Percentiles rank a stretch among this genome's conserved stretches.
These are phyloP conservation scores for Rhabdomys pumilio DNA, from an alignment of 2,797 vertebrate genomes.

Conservation along the genomic window DNA sequence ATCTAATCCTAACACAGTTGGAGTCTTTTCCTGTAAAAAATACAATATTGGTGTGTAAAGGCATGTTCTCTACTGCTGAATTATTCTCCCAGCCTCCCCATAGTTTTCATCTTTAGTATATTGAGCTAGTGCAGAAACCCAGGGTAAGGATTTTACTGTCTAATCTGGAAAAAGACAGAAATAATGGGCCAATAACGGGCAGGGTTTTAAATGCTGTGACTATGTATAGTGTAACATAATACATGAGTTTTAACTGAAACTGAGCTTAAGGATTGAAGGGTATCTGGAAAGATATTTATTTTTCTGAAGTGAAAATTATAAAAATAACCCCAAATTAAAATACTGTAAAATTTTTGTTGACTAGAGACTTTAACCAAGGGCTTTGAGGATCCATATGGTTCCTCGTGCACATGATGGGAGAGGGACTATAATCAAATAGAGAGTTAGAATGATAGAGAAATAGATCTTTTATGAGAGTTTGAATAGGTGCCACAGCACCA, in stretches of 20 bases:
- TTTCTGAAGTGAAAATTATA: neutral
- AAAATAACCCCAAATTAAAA: slow-evolving; percentile 16
- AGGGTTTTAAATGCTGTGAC: neutral
- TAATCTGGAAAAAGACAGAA: slow-evolving; percentile 24
- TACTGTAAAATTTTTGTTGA: neutral
- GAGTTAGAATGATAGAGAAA: slow-evolving; percentile 59
- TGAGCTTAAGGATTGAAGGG: neutral
- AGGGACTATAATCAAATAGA: slow-evolving; percentile 44
- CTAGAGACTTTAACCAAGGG: slow-evolving; percentile 36
- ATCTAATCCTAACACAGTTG: neutral
- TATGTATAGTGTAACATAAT: neutral
- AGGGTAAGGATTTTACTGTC: neutral
- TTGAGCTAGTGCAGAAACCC: neutral
- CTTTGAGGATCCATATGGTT: slow-evolving; percentile 42
- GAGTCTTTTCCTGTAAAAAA: neutral
- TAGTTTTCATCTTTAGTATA: neutral
- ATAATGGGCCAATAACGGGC: neutral
- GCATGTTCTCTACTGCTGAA: neutral
- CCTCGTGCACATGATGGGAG: slow-evolving; percentile 12
- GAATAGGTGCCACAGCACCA: slow-evolving; percentile 62
- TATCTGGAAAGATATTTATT: slow-evolving; percentile 51
- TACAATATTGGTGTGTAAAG: neutral
- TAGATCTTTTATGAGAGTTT: slow-evolving; percentile 46
- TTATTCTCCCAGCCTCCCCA: neutral
- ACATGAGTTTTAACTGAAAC: slow-evolving; percentile 12